Evolutionary conservation across 2,113 vertebrate genomes (phyloP).

Genomic region (Salvelinus alpinus): DNA sequence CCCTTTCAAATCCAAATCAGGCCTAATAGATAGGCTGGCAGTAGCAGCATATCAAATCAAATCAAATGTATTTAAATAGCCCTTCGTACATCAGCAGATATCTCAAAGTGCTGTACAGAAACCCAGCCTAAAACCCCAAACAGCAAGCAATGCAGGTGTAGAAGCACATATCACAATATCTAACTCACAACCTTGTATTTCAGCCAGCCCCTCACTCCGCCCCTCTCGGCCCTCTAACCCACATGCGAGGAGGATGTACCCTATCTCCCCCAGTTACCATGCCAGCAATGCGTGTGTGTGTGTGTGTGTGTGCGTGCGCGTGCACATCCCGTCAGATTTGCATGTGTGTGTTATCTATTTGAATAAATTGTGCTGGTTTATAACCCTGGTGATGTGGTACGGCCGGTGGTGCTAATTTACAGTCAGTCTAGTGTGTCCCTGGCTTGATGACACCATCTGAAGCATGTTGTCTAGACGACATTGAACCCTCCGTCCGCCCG

Average conservation of each 20-base stretch:
- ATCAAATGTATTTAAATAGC: too few species aligned
- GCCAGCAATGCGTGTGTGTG: conserved; percentile 67
- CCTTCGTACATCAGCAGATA: too few species aligned
- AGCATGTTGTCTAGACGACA: conserved; percentile 93
- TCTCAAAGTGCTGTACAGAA: too few species aligned
- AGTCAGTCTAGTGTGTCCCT: conserved; percentile 81
- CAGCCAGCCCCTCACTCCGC: conserved; percentile 42
- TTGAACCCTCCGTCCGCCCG: conserved; percentile 78
- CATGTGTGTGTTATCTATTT: conserved; percentile 87
- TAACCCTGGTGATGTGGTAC: conserved; percentile 88
- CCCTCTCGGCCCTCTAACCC: conserved; percentile 78
- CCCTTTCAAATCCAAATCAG: too few species aligned
- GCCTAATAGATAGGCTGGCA: too few species aligned
- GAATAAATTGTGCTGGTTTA: conserved; percentile 94
- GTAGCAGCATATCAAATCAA: not conserved
- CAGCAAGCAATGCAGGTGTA: too few species aligned
- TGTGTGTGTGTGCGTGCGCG: conserved; percentile 2
- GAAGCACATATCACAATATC: not conserved
- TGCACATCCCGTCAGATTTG: conserved; percentile 74
- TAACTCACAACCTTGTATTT: not conserved
- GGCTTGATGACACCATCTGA: conserved; percentile 84
- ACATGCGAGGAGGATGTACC: conserved; percentile 62
- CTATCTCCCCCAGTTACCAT: conserved; percentile 85
- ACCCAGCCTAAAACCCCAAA: too few species aligned
- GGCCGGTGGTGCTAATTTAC: conserved; percentile 91